Evolutionary conservation across 2,888 invertebrate species (phyloP), one percentile per base, ranked within the genome.

Genomic region (Lacanobia oleracea): DNA sequence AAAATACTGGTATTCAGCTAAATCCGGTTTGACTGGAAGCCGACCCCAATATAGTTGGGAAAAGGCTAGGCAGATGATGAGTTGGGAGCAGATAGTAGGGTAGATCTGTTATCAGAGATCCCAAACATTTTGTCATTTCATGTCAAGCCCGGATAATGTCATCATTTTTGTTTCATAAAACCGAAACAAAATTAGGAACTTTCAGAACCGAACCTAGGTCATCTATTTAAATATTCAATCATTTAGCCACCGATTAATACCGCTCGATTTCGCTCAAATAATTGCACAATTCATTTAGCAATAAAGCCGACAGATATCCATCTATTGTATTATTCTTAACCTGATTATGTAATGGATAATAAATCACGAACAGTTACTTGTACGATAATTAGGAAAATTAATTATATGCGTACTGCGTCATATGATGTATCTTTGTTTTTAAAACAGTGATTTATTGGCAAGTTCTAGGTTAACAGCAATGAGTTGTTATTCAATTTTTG

Each of bases 371-470:
- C 27, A 43, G 57, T 57, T 67, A 50, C n/a, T 65, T 51, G 50
- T 54, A 56, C 68, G n/a, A 68, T 68, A 72, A 77, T 82, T 77
- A 67, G 23, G 14, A 54, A 51, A 76, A 79, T 59, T 33, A 71
- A 67, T 77, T 66, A 59, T 77, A 59, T 60, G 40, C 63, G 56
- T 64, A 59, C 10, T 10, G 8, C 54, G 54, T 59, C 67, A 61
- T 57, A 43, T 65, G 48, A 51, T 62, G 65, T 12, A 77, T 62
- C 79, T 79, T 82, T 79, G 79, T 81, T 82, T 56, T 65, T 43
- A n/a, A 62, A 33, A n/a, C 48, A 53, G 18, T 73, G 66, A 82
- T 80, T 80, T 78, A 82, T 73, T 48, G 43, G 56, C 64, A 73
- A 72, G 73, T 82, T 73, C 73, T 82, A 69, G 79, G 82, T 78